Base-by-base conservation (phyloP, 2,888 invertebrate species). In the Arge pagana region DNA sequence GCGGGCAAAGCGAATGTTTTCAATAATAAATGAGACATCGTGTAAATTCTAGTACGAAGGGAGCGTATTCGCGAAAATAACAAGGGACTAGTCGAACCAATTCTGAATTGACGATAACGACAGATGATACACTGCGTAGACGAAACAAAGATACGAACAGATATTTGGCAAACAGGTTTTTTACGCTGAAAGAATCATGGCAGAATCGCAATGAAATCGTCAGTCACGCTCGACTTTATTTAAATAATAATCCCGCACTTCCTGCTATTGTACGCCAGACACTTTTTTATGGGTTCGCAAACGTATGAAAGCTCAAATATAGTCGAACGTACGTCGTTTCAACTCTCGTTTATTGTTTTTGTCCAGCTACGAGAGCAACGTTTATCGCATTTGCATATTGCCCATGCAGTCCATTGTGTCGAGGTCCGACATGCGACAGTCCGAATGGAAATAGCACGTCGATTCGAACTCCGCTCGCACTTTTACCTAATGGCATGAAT, bases 331-430 rank as follows among this genome's bases (percentile, higher is more conserved):
- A 70, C 72, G 66, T 70, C 69, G 70, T 67, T 68, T 67, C 65
- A 64, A n/a, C 58, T 67, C 67, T 63, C 66, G 68, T 70, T 71
- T 71, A 72, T 72, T 72, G 71, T 71, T 72, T 72, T 71, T 70
- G 68, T 65, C 66, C 55, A 64, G 57, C 54, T 61, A 57, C 58
- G 55, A 58, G 51, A 53, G 53, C 61, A 61, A 61, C 64, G 60
- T 61, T 58, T 60, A 59, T 48, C 59, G 66, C 68, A 71, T 72
- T 72, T 72, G 68, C 71, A 71, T 72, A 70, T 70, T 60, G 59
- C 53, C 58, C 50, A 50, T 42, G 41, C 59, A 63, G 56, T 58
- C 70, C 59, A 72, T 72, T 72, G 72, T 72, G 70, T 64, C 66
- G 66, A 69, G 68, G 68, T 64, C 64, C 66, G 67, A 70, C 70